Evolutionary conservation across 2,113 vertebrate species (phyloP).

Genomic region (Enhydra lutris): DNA sequence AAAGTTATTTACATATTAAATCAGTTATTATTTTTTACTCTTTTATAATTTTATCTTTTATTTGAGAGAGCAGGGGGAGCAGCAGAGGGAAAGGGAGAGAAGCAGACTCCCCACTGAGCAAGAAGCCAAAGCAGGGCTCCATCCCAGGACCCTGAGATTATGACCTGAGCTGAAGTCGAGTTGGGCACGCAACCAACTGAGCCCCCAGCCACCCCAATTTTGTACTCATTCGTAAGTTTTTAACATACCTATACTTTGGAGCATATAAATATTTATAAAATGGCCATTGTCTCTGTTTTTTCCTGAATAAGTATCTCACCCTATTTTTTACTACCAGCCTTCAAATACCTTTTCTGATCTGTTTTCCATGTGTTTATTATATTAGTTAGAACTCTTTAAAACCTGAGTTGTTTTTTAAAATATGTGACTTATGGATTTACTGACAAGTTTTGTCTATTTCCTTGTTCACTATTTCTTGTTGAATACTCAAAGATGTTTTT

Average conservation of each 20-base stretch:
- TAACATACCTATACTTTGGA: background rate
- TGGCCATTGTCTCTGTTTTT: background rate
- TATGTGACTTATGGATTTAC: background rate
- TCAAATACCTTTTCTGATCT: background rate
- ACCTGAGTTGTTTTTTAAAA: background rate
- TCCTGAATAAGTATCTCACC: background rate
- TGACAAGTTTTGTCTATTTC: background rate
- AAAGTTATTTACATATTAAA: background rate
- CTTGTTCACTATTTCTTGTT: background rate
- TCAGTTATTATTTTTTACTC: background rate
- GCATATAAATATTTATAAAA: background rate
- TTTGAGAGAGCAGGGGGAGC: background rate
- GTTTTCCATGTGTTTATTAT: background rate
- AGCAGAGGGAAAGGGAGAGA: background rate
- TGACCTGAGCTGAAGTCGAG: background rate
- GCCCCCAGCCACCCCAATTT: background rate
- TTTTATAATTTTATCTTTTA: background rate
- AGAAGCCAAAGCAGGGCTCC: background rate
- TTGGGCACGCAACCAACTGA: background rate
- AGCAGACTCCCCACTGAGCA: background rate
- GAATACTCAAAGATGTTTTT: constrained; percentile 12
- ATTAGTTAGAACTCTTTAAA: background rate
- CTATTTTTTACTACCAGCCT: background rate
- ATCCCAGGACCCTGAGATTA: background rate
- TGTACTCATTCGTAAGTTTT: background rate